These are phyloP conservation scores for Anastatus disparis DNA, from an alignment of 1,140 invertebrate genomes.

Conservation along the genomic window DNA sequence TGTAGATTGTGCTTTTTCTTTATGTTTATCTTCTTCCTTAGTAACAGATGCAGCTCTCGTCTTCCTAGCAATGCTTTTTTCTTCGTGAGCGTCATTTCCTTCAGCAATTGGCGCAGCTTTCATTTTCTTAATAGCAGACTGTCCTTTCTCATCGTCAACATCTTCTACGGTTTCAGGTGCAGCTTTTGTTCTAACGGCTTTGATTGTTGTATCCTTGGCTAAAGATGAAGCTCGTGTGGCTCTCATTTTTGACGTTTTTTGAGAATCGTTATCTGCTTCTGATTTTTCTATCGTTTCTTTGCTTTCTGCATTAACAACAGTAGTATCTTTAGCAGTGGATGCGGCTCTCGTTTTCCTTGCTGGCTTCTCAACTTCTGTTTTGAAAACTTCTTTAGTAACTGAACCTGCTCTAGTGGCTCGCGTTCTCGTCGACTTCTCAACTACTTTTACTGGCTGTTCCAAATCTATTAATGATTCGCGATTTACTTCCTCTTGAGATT, in stretches of 20 bases:
- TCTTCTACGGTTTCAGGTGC: no score
- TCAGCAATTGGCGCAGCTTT: not conserved
- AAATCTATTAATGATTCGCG: no score
- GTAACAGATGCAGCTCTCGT: not conserved
- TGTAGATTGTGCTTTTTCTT: not conserved
- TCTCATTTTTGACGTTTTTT: not conserved
- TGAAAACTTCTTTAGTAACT: not conserved
- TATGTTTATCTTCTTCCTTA: not conserved
- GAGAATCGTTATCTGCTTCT: not conserved
- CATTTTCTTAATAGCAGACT: no score
- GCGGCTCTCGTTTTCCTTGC: slow-evolving; percentile 10
- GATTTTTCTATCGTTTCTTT: not conserved
- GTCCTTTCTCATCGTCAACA: no score
- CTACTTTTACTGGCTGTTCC: no score
- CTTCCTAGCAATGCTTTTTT: not conserved
- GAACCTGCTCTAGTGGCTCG: not conserved
- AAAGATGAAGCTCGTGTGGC: not conserved
- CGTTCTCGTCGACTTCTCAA: not conserved
- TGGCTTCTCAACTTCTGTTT: not conserved
- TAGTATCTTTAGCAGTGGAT: not conserved
- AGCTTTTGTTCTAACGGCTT: not conserved
- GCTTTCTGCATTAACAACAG: not conserved
- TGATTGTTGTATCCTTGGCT: not conserved
- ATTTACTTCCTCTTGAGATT: slow-evolving; percentile 2
- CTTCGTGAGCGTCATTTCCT: not conserved